Percentiles rank a stretch among this genome's conserved stretches.
phyloP scores from a whole-genome alignment of 2,113 vertebrate genomes.

The Toxotes chatareus region DNA sequence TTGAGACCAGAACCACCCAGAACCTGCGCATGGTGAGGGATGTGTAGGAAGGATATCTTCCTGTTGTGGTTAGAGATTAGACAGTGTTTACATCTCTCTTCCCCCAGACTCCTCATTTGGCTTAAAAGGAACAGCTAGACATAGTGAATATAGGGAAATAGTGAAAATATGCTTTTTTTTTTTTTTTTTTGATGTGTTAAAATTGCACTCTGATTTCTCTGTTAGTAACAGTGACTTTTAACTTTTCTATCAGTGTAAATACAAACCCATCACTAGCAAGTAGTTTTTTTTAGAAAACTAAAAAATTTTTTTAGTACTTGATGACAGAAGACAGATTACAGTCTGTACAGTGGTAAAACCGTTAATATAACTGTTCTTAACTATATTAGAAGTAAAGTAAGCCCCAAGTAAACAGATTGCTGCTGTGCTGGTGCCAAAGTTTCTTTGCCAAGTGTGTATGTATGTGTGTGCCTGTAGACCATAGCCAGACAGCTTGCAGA shows the following conservation, averaged over 20 bases:
- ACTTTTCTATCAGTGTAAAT: neutral
- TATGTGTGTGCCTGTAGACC: constrained; percentile 83
- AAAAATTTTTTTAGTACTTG: neutral
- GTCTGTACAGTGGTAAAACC: neutral
- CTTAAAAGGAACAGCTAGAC: neutral
- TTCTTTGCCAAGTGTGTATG: constrained; percentile 7
- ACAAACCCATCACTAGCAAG: neutral
- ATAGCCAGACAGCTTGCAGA: constrained; percentile 98
- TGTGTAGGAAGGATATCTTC: neutral
- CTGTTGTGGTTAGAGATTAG: neutral
- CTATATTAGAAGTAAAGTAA: constrained; percentile 12
- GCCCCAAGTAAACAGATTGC: constrained; percentile 32
- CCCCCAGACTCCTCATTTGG: neutral
- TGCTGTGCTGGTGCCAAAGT: constrained; percentile 1
- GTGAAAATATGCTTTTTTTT: no score
- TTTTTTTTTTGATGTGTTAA: no score
- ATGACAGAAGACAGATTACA: neutral
- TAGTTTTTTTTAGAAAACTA: neutral
- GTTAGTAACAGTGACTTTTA: neutral
- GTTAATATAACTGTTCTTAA: constrained; percentile 2
- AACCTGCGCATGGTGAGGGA: constrained; percentile 96
- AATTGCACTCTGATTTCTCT: neutral
- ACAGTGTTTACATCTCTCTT: neutral
- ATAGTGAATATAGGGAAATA: neutral
- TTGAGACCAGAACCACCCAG: constrained; percentile 97